phyloP scores from a whole-genome alignment of 1,140 invertebrate genomes.

The Thaumetopoea pityocampa region DNA sequence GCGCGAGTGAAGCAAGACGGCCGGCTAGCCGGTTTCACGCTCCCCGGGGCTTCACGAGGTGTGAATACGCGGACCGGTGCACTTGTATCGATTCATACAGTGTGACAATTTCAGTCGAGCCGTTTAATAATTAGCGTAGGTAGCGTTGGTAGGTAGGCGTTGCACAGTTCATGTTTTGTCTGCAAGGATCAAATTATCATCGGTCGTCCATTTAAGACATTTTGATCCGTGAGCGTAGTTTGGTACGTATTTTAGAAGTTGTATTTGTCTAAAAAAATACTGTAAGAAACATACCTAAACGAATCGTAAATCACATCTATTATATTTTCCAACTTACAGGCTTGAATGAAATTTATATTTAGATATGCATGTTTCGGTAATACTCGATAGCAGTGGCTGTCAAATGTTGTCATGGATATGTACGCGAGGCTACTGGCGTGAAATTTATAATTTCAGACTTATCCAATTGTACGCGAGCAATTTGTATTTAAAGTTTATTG shows the following conservation, averaged over 20 bases:
- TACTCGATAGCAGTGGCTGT: conserved; percentile 21
- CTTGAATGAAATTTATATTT: conserved; percentile 22
- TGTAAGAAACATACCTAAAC: too few species aligned
- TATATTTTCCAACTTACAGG: conserved; percentile 5
- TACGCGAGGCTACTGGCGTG: conserved; percentile 31
- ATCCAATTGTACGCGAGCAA: conserved; percentile 21
- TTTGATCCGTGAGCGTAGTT: too few species aligned
- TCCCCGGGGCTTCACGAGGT: conserved; percentile 54
- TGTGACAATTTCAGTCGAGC: conserved; percentile 47
- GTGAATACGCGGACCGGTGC: conserved; percentile 44
- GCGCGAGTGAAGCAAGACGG: conserved; percentile 7
- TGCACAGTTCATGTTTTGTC: too few species aligned
- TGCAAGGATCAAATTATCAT: not conserved
- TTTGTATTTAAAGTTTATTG: conserved; percentile 16
- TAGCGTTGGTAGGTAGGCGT: conserved; percentile 4
- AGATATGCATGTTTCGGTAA: conserved; percentile 23
- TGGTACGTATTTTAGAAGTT: too few species aligned
- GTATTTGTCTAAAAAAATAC: too few species aligned
- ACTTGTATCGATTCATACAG: conserved; percentile 37
- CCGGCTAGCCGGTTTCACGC: conserved; percentile 41
- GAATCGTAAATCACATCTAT: too few species aligned
- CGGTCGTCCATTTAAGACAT: too few species aligned
- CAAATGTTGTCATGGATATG: conserved; percentile 32
- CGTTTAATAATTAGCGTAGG: conserved; percentile 22
- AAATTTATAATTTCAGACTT: conserved; percentile 54